These are phyloP conservation scores for Tipula confusa DNA, from an alignment of 2,888 invertebrate genomes.

Conservation along the genomic window DNA sequence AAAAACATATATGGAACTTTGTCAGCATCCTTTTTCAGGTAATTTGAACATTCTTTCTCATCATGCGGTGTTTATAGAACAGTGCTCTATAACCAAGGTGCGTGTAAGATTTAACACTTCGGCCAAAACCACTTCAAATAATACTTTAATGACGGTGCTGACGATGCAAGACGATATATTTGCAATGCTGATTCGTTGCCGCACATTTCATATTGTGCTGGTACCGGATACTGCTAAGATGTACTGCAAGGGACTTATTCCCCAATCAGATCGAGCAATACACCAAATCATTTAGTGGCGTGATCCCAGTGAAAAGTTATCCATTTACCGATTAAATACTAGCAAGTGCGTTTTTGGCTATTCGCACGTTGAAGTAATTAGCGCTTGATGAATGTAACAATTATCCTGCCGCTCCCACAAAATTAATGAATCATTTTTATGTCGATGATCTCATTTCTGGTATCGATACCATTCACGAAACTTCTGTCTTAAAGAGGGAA, in stretches of 20 bases:
- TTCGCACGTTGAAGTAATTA: slow-evolving; percentile 34
- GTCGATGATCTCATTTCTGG: slow-evolving; percentile 34
- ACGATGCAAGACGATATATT: background rate
- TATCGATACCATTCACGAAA: no score
- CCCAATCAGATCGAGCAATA: background rate
- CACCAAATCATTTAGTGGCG: background rate
- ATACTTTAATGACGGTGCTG: background rate
- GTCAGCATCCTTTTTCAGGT: background rate
- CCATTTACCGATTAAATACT: background rate
- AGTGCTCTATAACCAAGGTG: background rate
- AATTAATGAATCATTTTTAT: no score
- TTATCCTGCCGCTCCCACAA: slow-evolving; percentile 34
- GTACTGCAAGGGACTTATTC: background rate
- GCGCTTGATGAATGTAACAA: slow-evolving; percentile 34
- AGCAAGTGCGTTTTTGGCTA: slow-evolving; percentile 31
- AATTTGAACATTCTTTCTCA: background rate
- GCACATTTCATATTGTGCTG: background rate
- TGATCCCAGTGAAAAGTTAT: no score
- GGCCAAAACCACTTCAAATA: background rate
- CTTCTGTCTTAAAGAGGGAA: background rate
- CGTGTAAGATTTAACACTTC: background rate
- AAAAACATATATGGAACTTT: no score
- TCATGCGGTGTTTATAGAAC: background rate
- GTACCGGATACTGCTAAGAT: background rate
- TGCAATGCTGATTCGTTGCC: background rate